These are phyloP conservation scores for Hypanus sabinus DNA, from an alignment of 2,113 vertebrate genomes.

Conservation along the genomic window DNA sequence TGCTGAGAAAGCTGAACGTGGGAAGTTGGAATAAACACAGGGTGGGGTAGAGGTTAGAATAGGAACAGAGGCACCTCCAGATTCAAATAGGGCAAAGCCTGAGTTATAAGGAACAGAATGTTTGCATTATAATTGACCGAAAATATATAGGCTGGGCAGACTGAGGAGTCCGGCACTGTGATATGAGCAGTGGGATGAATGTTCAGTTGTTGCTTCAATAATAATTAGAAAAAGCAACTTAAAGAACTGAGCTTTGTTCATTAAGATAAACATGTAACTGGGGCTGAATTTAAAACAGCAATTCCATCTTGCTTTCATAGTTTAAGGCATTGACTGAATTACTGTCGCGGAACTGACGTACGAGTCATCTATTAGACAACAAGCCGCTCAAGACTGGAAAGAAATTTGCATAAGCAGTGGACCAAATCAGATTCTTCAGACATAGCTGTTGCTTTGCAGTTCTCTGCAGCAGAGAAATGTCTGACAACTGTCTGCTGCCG, in stretches of 20 bases:
- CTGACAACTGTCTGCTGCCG: neutral
- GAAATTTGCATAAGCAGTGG: constrained; percentile 20
- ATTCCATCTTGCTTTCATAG: neutral
- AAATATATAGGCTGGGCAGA: neutral
- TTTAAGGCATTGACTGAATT: constrained; percentile 19
- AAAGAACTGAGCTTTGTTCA: neutral
- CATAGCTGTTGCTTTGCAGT: neutral
- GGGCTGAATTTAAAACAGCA: neutral
- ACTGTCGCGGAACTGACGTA: neutral
- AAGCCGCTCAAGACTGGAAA: neutral
- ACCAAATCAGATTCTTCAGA: constrained; percentile 26
- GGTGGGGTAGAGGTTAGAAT: too few species aligned
- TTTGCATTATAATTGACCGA: neutral
- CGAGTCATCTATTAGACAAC: neutral
- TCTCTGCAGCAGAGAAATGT: neutral
- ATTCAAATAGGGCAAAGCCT: neutral
- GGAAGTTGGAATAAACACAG: too few species aligned
- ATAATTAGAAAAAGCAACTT: neutral
- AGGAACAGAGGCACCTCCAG: neutral
- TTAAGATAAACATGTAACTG: neutral
- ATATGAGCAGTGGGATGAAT: neutral
- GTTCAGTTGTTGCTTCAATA: neutral
- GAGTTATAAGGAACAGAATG: neutral
- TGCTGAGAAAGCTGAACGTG: too few species aligned
- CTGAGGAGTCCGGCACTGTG: neutral